Evolutionary conservation across 2,888 invertebrate species (phyloP), one percentile per base, ranked within the genome.

Genomic region (Iphiclides podalirius): DNA sequence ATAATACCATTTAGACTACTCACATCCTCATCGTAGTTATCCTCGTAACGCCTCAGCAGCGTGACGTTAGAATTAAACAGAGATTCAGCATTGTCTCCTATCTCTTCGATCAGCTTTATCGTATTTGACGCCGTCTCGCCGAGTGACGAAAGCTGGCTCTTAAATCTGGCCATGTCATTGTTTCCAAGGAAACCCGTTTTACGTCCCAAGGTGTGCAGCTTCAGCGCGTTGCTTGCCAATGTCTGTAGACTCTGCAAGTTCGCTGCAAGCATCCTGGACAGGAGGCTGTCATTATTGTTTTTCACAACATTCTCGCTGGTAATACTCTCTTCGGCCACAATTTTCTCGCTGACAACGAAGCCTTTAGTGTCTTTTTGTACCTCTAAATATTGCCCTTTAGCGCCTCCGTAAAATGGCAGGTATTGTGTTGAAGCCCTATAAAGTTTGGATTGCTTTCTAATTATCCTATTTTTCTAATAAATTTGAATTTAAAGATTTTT

Each of bases 371-470:
- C 85, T 74, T 89, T 90, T 42, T 83, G 89, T 43, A 92, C 82
- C 88, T 90, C 90, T 60, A 93, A 75, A 46, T 92, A 90, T 72
- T 94, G 93, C 0, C 94, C 94, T 65, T 91, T 92, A 1, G 90
- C 92, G 20, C 94, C 94, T 0, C 94, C 94, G 66, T 94, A 94
- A 74, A 92, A 94, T 9, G 93, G 92, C 33, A 93, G 66, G 46
- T 83, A 89, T 59, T 80, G 78, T 42, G 75, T 67, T 37, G 78
- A 66, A 52, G 64, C 71, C 53, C 85, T 85, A 69, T 34, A 57
- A 50, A 52, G 44, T 31, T 31, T 11, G 9, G 26, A 14, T 40
- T 28, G 12, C 20, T 20, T 20, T 20, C 12, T n/a, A 20, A 20
- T 20, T 4, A 4, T 14, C 15, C 48, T 28, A 26, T 38, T 26